phyloP scores from a whole-genome alignment of 2,113 vertebrate genomes.

The Astatotilapia flaviijosephi region DNA sequence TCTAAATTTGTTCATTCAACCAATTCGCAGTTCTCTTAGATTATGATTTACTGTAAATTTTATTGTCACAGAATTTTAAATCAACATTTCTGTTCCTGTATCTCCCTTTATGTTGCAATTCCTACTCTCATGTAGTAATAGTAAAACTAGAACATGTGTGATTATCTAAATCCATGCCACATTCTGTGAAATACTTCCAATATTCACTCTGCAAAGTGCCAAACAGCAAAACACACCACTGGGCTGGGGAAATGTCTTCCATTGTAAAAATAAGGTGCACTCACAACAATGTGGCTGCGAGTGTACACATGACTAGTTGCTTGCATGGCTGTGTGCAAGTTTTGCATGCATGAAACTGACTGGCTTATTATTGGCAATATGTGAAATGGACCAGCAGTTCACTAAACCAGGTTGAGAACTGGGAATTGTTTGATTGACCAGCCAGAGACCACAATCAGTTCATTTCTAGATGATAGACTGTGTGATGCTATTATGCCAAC shows the following conservation, averaged over 20 bases:
- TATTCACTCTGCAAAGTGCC: background rate
- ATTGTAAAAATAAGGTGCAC: background rate
- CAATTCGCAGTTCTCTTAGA: background rate
- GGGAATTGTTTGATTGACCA: background rate
- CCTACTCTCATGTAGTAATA: background rate
- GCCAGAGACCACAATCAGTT: background rate
- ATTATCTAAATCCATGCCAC: background rate
- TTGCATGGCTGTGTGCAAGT: background rate
- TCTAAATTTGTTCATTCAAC: background rate
- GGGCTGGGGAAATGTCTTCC: fast-evolving
- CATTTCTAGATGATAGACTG: background rate
- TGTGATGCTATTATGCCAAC: background rate
- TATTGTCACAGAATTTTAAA: background rate
- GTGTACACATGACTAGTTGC: background rate
- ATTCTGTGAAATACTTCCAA: background rate
- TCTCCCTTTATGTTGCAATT: background rate
- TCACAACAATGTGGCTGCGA: background rate
- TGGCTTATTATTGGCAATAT: background rate
- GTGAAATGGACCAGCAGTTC: background rate
- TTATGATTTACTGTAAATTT: background rate
- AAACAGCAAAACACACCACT: background rate
- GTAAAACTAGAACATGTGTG: background rate
- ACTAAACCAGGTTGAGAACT: background rate
- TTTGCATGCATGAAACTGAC: background rate
- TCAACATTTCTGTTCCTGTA: background rate